Evolutionary conservation across 2,113 vertebrate genomes (phyloP), one percentile per base, ranked within the genome.

Genomic region (Mormoops blainvillei): DNA sequence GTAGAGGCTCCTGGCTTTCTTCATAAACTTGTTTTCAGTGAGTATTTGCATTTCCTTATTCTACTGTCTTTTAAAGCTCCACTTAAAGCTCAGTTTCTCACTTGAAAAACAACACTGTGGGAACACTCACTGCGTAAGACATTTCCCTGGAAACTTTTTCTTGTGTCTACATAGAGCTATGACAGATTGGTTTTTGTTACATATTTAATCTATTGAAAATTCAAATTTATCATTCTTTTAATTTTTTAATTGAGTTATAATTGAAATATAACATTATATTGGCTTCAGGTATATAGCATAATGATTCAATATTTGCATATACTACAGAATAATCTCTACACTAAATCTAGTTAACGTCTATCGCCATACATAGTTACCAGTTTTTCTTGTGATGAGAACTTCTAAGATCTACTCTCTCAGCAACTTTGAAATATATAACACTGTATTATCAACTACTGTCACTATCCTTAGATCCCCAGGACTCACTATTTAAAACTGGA

Each of bases 81-180:
- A 76, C 56, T 93, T 94, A 41, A 87, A 48, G 76, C 14, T 54
- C 73, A 52, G 87, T 95, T 94, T 94, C 81, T 94, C 48, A 82
- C 38, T 87, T 61, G 31, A 58, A 87, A 61, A 82, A 15, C 28
- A 48, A 41, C 94, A 14, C 13, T 2, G 67, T 90, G 92, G 41
- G 41, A 93, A 14, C 48, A 63, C 43, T 92, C 70, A 90, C 13
- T 83, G 85, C 52, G 11, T 90, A 65, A 91, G 48, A 36, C 7
- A 58, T 87, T 87, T 89, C 63, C 8, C 20, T 91, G 61, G 82
- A 95, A 94, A 77, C 22, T 78, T 52, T 91, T 87, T 73, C 58
- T 86, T 71, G 8, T 67, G 43, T 92, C 36, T n/a, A 58, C 31
- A 24, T 38, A 73, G 43, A 78, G 45, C 45, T 95, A 0, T 89